phyloP scores from a whole-genome alignment of 1,140 invertebrate genomes.

The Penaeus vannamei region DNA sequence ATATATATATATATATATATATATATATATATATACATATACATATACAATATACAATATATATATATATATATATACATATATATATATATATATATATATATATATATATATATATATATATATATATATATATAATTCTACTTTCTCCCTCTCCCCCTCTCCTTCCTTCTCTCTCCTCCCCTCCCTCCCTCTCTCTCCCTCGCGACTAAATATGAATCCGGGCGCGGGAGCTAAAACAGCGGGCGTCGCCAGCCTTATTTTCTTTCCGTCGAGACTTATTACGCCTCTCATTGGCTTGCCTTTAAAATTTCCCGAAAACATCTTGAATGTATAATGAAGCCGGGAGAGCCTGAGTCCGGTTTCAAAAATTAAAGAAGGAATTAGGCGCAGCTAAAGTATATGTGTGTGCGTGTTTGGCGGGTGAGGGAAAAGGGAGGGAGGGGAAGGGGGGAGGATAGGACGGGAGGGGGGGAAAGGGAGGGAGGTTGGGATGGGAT shows the following conservation, averaged over 20 bases:
- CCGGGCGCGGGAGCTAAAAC: neutral
- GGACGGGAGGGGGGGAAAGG: neutral
- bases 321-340: conserved; percentile 64
- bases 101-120: neutral
- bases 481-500: neutral
- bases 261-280: neutral
- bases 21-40: too few species aligned
- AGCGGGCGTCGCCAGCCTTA: conserved; percentile 13
- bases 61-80: conserved; percentile 17
- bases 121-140: neutral
- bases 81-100: conserved; percentile 28
- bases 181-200: neutral
- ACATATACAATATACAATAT: too few species aligned
- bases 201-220: neutral
- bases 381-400: conserved; percentile 1
- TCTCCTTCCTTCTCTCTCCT: too few species aligned
- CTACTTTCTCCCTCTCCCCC: too few species aligned
- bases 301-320: conserved; percentile 44
- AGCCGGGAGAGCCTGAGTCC: conserved; percentile 26
- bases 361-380: conserved; percentile 45
- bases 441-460: neutral
- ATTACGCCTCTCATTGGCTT: conserved; percentile 36
- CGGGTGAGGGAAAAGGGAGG: neutral
- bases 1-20: too few species aligned
- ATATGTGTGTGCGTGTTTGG: neutral